Evolutionary conservation across 2,113 vertebrate genomes (phyloP).

Genomic region (Tonatia bakeri): DNA sequence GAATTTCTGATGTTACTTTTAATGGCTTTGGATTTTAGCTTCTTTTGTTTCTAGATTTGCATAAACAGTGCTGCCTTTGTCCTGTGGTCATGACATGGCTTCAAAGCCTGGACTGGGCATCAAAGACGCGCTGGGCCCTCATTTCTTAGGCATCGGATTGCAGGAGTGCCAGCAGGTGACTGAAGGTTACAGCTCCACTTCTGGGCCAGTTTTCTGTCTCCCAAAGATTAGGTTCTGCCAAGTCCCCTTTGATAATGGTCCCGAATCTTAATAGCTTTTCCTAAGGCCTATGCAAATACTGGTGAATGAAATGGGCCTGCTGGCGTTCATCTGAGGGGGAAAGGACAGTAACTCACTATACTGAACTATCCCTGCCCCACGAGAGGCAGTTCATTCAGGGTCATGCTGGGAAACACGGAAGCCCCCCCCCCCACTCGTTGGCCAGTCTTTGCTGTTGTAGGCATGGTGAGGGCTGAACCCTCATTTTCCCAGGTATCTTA

Average conservation of each 20-base stretch:
- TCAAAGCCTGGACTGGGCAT: constrained; percentile 59
- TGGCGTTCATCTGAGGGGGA: background rate
- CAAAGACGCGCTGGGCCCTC: constrained; percentile 28
- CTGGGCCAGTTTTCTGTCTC: constrained; percentile 38
- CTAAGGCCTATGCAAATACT: background rate
- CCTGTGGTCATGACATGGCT: constrained; percentile 51
- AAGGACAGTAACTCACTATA: background rate
- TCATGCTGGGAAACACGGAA: background rate
- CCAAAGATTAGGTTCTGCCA: background rate
- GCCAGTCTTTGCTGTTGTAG: background rate
- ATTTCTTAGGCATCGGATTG: constrained; percentile 30
- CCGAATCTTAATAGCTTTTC: constrained; percentile 24
- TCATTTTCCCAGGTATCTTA: background rate
- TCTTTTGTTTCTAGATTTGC: constrained; percentile 66
- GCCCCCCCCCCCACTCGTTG: background rate
- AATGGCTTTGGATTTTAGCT: constrained; percentile 50
- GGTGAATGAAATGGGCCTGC: background rate
- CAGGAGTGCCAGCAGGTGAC: constrained; percentile 53
- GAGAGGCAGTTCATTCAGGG: background rate
- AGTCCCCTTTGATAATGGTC: background rate
- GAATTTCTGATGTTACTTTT: constrained; percentile 55
- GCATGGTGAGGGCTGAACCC: background rate
- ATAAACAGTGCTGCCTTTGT: constrained; percentile 70
- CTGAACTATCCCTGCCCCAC: background rate
- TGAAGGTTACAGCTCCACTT: background rate